phyloP scores from a whole-genome alignment of 2,888 invertebrate genomes.

The Trichacis sp. region DNA sequence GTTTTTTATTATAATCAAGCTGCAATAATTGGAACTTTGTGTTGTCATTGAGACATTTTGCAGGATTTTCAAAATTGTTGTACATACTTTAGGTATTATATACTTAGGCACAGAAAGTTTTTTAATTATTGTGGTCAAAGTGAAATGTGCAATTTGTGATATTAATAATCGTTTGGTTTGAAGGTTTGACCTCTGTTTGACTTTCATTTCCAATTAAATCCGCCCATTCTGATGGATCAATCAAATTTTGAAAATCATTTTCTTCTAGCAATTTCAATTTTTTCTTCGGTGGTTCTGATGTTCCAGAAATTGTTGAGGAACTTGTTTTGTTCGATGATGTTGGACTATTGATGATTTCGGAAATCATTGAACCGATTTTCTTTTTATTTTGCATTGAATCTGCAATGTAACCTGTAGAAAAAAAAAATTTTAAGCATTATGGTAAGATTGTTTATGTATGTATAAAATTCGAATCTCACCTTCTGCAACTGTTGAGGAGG shows the following conservation, averaged over 20 bases:
- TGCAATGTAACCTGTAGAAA: not conserved
- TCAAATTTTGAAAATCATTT: not conserved
- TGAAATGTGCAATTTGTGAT: not conserved
- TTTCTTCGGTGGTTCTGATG: not conserved
- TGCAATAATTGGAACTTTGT: too few species aligned
- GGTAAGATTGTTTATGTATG: not conserved
- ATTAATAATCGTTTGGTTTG: not conserved
- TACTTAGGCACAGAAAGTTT: too few species aligned
- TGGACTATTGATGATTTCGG: not conserved
- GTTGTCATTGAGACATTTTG: too few species aligned
- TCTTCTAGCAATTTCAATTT: not conserved
- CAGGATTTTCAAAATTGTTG: too few species aligned
- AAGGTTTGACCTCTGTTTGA: not conserved
- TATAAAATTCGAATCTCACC: not conserved
- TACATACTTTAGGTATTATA: too few species aligned
- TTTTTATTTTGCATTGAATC: not conserved
- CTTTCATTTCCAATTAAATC: not conserved
- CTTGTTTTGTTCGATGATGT: not conserved
- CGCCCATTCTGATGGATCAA: constrained; percentile 1
- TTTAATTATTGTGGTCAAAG: not conserved
- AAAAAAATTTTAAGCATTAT: not conserved
- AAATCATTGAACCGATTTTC: not conserved
- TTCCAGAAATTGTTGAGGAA: not conserved
- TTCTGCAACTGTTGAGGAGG: not conserved
- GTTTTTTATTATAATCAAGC: too few species aligned